Evolutionary conservation across 2,113 vertebrate species (phyloP).

Genomic region (Oreochromis spilurus): DNA sequence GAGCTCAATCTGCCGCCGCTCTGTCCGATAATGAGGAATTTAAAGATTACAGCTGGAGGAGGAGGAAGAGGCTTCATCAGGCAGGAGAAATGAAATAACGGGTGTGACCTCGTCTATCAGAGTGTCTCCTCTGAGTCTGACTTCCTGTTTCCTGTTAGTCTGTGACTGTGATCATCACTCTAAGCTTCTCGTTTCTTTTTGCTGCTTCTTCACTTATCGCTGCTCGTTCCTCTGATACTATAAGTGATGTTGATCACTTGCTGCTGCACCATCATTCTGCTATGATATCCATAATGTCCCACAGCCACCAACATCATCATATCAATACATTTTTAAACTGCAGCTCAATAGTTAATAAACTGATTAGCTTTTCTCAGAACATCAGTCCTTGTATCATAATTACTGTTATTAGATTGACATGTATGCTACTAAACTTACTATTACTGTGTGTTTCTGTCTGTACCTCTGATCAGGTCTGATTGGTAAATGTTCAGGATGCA

Average conservation of each 20-base stretch:
- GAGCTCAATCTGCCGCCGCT: not conserved
- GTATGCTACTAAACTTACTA: not conserved
- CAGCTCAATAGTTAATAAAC: not conserved
- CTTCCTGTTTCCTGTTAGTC: not conserved
- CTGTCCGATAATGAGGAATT: not conserved
- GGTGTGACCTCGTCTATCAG: not conserved
- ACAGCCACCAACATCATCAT: not conserved
- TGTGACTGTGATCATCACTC: not conserved
- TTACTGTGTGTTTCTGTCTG: not conserved
- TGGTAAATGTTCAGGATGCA: not conserved
- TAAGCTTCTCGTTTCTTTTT: not conserved
- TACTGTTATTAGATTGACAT: not conserved
- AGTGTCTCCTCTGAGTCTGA: not conserved
- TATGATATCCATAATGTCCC: not conserved
- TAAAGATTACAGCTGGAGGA: not conserved
- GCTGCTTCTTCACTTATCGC: not conserved
- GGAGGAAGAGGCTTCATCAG: not conserved
- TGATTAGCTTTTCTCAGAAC: not conserved
- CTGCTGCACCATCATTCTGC: not conserved
- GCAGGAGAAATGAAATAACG: not conserved
- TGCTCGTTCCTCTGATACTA: not conserved
- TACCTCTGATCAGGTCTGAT: not conserved
- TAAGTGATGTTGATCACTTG: not conserved
- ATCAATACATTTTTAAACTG: not conserved
- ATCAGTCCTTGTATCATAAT: not conserved